Conservation (phyloP, 2,797 vertebrate species). For the Lagodon rhomboides region DNA sequence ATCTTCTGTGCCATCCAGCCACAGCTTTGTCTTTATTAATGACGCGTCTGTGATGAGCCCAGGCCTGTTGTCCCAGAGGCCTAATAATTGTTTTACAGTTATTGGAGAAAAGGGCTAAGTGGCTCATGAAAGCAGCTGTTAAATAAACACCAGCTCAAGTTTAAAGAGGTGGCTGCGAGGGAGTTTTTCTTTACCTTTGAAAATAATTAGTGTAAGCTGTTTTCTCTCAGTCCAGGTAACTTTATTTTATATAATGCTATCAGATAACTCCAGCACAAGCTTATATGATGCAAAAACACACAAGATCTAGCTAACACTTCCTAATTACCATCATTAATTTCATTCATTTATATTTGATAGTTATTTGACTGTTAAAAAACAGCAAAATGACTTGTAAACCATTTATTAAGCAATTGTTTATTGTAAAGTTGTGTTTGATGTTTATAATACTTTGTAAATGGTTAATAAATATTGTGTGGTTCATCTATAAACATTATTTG, state of each 20-base stretch:
- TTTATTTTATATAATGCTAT: constrained; percentile 6
- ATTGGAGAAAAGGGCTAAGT: constrained; percentile 72
- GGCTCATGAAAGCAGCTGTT: constrained; percentile 81
- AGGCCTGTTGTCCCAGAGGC: constrained; percentile 63
- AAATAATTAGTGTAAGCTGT: constrained; percentile 62
- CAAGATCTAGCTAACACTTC: no score
- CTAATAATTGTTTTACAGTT: constrained; percentile 79
- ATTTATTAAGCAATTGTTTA: no score
- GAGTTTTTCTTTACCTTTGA: constrained; percentile 34
- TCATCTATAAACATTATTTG: no score
- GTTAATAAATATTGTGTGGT: no score
- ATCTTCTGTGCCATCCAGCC: constrained; percentile 58
- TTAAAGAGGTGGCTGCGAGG: constrained; percentile 37
- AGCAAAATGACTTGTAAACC: no score
- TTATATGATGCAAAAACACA: neutral
- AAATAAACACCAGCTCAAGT: constrained; percentile 80
- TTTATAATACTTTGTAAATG: no score
- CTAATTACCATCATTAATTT: no score
- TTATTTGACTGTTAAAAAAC: no score
- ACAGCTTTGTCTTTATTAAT: constrained; percentile 73
- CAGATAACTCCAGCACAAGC: neutral
- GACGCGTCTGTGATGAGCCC: constrained; percentile 74
- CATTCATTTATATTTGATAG: no score
- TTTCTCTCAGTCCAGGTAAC: constrained; percentile 35
- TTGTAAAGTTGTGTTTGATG: no score